Base-by-base conservation (phyloP, 2,888 invertebrate genomes). In the Clusia tigrina region DNA sequence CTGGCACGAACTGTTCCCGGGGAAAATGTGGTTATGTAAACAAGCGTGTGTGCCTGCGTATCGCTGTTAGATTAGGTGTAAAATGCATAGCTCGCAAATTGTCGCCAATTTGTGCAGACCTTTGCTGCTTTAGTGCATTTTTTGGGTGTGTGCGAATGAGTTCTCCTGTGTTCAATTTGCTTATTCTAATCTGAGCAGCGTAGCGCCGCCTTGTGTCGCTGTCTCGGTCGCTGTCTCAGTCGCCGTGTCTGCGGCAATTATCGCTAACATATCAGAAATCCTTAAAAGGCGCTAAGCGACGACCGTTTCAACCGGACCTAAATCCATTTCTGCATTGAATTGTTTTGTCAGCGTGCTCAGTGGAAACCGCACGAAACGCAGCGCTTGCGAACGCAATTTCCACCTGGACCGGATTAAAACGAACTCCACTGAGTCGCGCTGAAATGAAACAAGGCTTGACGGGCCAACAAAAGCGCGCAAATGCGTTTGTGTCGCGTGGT, bases 301-400 rank as follows among this genome's bases (percentile, higher is more conserved):
- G 32, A 32, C 32, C 32, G 32, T 12, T 52, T 57, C 46, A 62
- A 62, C 62, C 62, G 57, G 62, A 62, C 53, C 54, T 62, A 54
- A 54, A n/a, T n/a, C n/a, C n/a, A n/a, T n/a, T n/a, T n/a, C n/a
- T n/a, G n/a, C n/a, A n/a, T n/a, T n/a, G n/a, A n/a, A 58, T 42
- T 54, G 58, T 62, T 62, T 62, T 58, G 62, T 58, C 62, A 62
- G 54, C 54, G 53, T 26, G 58, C 54, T 62, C 62, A 62, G 58
- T 62, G 62, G 57, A 46, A 58, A 58, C 62, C 32, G 58, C 58
- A 38, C 48, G 51, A 57, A 38, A 57, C n/a, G n/a, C n/a, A n/a
- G n/a, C 58, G 57, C 52, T 38, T 32, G 32, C 32, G 32, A 32
- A 32, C 12, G 58, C 46, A 54, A 58, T 62, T 62, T 62, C 17